These are phyloP conservation scores for Drosophila ercepeae DNA, from an alignment of 1,140 invertebrate genomes.

Conservation along the genomic window DNA sequence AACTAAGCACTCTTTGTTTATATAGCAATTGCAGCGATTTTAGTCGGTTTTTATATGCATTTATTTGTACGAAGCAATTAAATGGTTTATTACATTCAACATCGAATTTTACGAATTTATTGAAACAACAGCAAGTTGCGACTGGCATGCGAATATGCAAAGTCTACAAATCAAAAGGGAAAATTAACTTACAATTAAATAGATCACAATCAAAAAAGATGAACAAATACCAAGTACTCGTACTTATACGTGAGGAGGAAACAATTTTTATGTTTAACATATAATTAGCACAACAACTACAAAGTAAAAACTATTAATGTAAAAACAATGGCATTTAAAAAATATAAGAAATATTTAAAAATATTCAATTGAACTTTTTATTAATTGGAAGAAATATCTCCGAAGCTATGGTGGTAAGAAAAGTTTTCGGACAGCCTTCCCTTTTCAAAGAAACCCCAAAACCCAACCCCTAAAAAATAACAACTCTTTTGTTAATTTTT, in stretches of 20 bases:
- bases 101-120: conserved; percentile 82
- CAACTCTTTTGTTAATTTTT: neutral
- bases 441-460: neutral
- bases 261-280: conserved; percentile 73
- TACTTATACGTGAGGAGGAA: conserved; percentile 29
- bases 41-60: conserved; percentile 70
- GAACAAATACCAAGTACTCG: conserved; percentile 41
- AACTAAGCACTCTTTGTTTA: conserved; percentile 58
- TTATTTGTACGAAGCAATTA: conserved; percentile 65
- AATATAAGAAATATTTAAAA: conserved; percentile 69
- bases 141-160: conserved; percentile 25
- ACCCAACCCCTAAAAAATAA: neutral
- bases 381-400: too few relatives aligned
- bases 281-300: conserved; percentile 80
- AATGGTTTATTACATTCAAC: conserved; percentile 81
- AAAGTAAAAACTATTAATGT: conserved; percentile 80
- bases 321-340: conserved; percentile 65
- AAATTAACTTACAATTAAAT: conserved; percentile 51
- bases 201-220: conserved; percentile 72
- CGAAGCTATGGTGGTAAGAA: neutral
- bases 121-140: conserved; percentile 53
- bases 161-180: conserved; percentile 60
- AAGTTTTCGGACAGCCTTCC: neutral
- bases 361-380: conserved; percentile 6
- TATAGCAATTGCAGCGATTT: conserved; percentile 46